phyloP scores from a whole-genome alignment of 2,888 invertebrate genomes.

The Dryococelus australis region DNA sequence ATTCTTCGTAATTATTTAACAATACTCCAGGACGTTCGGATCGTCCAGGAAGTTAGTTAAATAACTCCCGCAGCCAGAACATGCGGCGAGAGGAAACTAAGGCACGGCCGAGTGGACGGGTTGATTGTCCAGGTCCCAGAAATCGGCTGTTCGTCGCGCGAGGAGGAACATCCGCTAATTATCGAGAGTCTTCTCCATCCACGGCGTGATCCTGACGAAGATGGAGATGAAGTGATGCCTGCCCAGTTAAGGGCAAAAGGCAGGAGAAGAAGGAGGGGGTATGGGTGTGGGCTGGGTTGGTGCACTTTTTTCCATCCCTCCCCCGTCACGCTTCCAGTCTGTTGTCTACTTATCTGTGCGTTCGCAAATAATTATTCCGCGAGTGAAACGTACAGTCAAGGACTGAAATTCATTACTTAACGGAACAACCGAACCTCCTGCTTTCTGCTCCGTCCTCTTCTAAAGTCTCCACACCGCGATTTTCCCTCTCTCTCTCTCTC shows the following conservation, averaged over 20 bases:
- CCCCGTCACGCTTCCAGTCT: background rate
- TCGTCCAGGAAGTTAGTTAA: too few relatives aligned
- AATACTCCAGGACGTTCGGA: too few relatives aligned
- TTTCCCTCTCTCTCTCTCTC: background rate
- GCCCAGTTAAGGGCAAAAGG: background rate
- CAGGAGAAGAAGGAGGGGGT: background rate
- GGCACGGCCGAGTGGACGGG: too few relatives aligned
- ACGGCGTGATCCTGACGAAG: too few relatives aligned
- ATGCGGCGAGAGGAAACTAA: too few relatives aligned
- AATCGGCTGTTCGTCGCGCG: too few relatives aligned
- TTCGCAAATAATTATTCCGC: slow-evolving; percentile 1
- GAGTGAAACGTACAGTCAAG: slow-evolving; percentile 18
- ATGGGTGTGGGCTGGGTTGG: background rate
- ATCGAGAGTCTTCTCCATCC: too few relatives aligned
- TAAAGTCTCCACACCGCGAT: background rate
- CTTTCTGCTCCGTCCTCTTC: background rate
- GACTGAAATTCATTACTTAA: slow-evolving; percentile 29
- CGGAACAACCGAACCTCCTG: slow-evolving; percentile 13
- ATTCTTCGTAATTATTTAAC: too few relatives aligned
- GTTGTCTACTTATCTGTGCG: background rate
- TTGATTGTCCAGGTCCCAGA: too few relatives aligned
- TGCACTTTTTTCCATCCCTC: background rate
- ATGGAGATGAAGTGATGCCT: background rate
- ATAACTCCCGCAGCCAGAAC: too few relatives aligned
- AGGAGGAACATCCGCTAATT: too few relatives aligned